A percentile compares a stretch with the other conserved stretches of the same genome.
Conservation (phyloP, 2,113 vertebrate species). For the Strigops habroptila region DNA sequence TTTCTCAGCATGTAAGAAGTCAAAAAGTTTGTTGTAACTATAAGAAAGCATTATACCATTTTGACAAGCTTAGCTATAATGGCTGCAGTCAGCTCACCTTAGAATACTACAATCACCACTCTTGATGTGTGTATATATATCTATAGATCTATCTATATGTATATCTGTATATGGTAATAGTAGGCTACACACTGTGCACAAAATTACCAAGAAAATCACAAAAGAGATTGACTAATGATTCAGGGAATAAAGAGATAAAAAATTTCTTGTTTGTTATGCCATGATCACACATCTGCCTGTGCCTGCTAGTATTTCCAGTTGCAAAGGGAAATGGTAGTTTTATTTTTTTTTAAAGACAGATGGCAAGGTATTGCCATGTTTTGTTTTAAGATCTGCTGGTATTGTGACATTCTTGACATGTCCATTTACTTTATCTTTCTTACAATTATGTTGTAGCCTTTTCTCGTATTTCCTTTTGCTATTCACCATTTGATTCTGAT, state of each 20-base stretch:
- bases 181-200: not conserved
- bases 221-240: not conserved
- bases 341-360: not conserved
- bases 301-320: not conserved
- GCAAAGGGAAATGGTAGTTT: not conserved
- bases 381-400: not conserved
- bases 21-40: not conserved
- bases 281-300: not conserved
- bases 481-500: not conserved
- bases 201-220: not conserved
- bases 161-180: not conserved
- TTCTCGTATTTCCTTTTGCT: not conserved
- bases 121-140: not conserved
- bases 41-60: not conserved
- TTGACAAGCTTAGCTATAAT: not conserved
- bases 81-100: not conserved
- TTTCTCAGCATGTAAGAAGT: not conserved
- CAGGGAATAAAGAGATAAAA: not conserved
- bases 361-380: not conserved
- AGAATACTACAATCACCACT: not conserved
- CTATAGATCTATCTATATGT: not conserved
- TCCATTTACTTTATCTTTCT: not conserved
- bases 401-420: not conserved
- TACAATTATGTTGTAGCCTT: not conserved
- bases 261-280: not conserved